Percentiles rank a stretch among this genome's conserved stretches.
Evolutionary conservation across 1,140 invertebrate genomes (phyloP).

Genomic region (Nasonia longicornis): DNA sequence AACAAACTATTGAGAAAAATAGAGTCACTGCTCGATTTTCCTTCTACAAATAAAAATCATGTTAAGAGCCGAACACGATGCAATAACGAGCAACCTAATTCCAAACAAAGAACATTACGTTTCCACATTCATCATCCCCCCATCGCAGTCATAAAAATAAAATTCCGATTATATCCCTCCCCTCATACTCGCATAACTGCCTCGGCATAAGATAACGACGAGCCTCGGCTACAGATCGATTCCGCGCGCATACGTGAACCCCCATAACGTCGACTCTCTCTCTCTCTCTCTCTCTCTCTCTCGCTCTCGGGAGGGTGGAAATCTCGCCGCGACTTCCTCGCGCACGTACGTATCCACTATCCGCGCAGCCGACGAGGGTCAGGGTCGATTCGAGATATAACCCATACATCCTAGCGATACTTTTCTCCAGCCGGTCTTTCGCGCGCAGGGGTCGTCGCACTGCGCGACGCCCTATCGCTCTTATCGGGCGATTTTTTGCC

Average conservation of each 20-base stretch:
- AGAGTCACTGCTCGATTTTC: too few species aligned
- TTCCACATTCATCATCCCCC: neutral
- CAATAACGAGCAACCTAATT: neutral
- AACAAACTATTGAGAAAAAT: too few species aligned
- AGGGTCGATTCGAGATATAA: slow-evolving; percentile 28
- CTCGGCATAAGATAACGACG: neutral
- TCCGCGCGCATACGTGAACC: neutral
- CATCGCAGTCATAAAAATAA: neutral
- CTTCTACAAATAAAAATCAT: too few species aligned
- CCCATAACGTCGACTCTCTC: too few species aligned
- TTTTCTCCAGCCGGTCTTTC: neutral
- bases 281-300: too few species aligned
- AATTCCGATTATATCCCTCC: neutral
- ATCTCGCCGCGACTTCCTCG: neutral
- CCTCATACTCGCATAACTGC: neutral
- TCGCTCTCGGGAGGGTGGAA: slow-evolving; percentile 4
- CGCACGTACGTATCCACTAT: neutral
- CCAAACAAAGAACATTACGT: neutral
- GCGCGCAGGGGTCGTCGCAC: slow-evolving; percentile 5
- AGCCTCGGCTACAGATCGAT: neutral
- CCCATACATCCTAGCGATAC: neutral
- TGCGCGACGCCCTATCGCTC: neutral
- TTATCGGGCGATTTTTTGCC: slow-evolving; percentile 14
- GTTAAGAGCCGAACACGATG: too few species aligned
- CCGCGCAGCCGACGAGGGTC: slow-evolving; percentile 13